Percentiles rank a stretch among this genome's conserved stretches.
Conservation (phyloP, 1,140 invertebrate species). For the Delia radicum region DNA sequence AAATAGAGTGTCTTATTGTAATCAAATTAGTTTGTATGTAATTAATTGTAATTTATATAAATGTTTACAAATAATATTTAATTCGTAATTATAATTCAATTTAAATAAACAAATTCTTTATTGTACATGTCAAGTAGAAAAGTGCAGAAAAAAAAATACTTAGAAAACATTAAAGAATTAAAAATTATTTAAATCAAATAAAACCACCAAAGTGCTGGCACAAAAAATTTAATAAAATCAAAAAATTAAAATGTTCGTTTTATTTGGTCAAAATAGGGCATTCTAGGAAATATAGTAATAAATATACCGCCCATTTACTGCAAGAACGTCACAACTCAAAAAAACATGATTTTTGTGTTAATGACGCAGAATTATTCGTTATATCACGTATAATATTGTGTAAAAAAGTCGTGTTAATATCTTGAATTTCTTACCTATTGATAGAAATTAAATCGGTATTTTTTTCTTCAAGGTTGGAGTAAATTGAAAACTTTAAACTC, state of each 20-base stretch:
- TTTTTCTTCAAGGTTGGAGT: too few species aligned
- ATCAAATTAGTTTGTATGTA: neutral
- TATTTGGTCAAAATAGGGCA: too few species aligned
- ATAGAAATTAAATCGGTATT: too few species aligned
- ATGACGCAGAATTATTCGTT: too few species aligned
- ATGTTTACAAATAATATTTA: constrained; percentile 2
- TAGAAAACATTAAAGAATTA: neutral
- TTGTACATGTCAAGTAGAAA: neutral
- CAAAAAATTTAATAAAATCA: constrained; percentile 25
- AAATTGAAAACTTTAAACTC: too few species aligned
- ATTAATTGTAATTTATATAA: neutral
- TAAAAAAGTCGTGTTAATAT: too few species aligned
- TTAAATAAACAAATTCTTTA: neutral
- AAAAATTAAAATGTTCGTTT: neutral
- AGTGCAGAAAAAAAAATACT: neutral
- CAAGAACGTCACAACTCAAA: too few species aligned
- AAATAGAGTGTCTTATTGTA: neutral
- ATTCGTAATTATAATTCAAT: neutral
- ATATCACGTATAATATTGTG: too few species aligned
- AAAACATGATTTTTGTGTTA: too few species aligned
- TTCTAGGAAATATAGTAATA: too few species aligned
- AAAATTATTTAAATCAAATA: constrained; percentile 13
- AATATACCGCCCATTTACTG: too few species aligned
- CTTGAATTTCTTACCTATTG: too few species aligned
- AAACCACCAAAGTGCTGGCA: constrained; percentile 34